Conservation (phyloP, 2,888 invertebrate genomes). For the Nezara viridula region DNA sequence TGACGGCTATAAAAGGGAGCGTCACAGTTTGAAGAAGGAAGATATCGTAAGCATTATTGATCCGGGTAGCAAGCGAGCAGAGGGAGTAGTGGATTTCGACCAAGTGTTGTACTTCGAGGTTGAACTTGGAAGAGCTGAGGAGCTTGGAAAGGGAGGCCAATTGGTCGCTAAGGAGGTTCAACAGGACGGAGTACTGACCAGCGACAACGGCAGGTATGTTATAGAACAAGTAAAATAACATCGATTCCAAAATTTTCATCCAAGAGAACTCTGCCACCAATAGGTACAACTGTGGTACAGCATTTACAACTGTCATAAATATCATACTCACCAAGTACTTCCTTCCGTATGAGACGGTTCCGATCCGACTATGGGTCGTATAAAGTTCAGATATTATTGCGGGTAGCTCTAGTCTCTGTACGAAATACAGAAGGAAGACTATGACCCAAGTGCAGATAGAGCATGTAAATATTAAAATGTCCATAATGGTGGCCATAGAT, state of each 20-base stretch:
- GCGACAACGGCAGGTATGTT: not conserved
- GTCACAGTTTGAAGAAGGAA: conserved; percentile 19
- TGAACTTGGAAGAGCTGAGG: not conserved
- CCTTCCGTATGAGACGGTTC: not conserved
- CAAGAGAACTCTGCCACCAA: not conserved
- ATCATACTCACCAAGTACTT: conserved; percentile 6
- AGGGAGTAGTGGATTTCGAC: not conserved
- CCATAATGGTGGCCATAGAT: not conserved
- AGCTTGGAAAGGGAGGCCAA: not conserved
- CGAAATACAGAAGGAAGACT: not conserved
- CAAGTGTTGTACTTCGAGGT: not conserved
- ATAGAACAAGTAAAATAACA: not conserved
- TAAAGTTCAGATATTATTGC: not conserved
- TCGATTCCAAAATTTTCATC: not conserved
- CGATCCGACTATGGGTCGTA: not conserved
- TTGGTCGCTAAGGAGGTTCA: conserved; percentile 20
- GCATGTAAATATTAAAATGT: not conserved
- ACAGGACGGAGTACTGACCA: not conserved
- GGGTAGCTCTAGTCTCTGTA: not conserved
- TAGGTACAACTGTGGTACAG: not conserved
- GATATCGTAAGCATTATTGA: not conserved
- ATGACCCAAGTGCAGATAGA: not conserved
- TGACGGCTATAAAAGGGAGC: not conserved
- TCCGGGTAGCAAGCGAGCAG: not conserved
- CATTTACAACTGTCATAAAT: not conserved